These are phyloP conservation scores for Plebejus argus DNA, from an alignment of 2,888 invertebrate genomes.

Conservation along the genomic window DNA sequence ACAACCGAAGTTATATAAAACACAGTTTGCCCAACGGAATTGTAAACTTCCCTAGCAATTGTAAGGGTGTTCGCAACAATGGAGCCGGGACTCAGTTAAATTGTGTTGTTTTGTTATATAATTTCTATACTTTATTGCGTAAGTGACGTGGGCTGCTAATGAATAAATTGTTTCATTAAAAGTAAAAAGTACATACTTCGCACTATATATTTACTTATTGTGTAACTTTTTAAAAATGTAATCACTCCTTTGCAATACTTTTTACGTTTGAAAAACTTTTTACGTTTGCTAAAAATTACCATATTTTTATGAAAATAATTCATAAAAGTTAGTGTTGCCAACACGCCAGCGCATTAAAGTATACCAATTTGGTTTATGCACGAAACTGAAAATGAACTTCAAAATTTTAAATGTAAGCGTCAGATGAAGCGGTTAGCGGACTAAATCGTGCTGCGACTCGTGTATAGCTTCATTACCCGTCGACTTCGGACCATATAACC, in stretches of 20 bases:
- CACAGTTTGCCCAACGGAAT: background rate
- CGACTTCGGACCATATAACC: constrained; percentile 28
- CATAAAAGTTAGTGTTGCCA: constrained; percentile 14
- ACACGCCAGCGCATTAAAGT: constrained; percentile 38
- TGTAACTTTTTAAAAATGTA: background rate
- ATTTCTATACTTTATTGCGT: background rate
- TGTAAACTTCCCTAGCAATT: constrained; percentile 7
- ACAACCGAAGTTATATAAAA: constrained; percentile 28
- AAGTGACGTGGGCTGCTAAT: background rate
- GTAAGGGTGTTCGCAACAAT: constrained; percentile 1
- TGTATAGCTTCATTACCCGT: constrained; percentile 36
- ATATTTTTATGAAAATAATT: constrained; percentile 13
- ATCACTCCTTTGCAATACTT: too few relatives aligned
- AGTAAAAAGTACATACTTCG: background rate
- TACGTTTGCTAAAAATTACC: background rate
- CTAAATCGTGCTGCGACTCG: constrained; percentile 37
- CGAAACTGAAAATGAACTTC: constrained; percentile 41
- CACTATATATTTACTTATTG: background rate
- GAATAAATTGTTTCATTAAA: background rate
- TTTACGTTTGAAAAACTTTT: background rate
- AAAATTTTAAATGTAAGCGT: constrained; percentile 37
- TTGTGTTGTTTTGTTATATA: background rate
- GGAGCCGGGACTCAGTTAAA: background rate
- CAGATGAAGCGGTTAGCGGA: constrained; percentile 34
- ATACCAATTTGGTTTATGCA: constrained; percentile 27